Conservation (phyloP, 1,140 invertebrate genomes). For the Macrocentrus cingulum region DNA sequence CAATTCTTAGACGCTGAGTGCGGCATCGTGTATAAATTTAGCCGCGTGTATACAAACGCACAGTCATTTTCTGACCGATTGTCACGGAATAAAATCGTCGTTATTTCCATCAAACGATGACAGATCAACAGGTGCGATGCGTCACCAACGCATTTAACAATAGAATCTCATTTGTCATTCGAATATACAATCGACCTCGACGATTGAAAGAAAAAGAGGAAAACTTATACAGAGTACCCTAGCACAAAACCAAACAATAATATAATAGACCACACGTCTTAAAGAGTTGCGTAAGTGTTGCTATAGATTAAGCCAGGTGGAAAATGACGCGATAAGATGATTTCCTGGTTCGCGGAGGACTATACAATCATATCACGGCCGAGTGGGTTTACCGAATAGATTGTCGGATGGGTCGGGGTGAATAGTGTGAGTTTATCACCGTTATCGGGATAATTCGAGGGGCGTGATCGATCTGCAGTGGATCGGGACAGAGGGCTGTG, state of each 20-base stretch:
- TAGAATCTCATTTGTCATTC: conserved; percentile 20
- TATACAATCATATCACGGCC: too few species aligned
- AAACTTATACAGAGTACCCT: background rate
- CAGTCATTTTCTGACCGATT: background rate
- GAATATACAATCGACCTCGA: background rate
- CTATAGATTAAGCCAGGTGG: too few species aligned
- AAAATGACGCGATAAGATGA: too few species aligned
- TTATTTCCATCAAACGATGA: background rate
- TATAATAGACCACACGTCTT: too few species aligned
- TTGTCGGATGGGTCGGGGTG: background rate
- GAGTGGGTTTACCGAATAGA: background rate
- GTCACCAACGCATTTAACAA: conserved; percentile 9
- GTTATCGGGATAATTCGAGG: conserved; percentile 17
- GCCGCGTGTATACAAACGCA: background rate
- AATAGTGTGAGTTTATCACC: background rate
- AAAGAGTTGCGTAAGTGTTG: too few species aligned
- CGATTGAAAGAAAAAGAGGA: background rate
- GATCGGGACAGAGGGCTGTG: background rate
- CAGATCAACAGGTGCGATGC: conserved; percentile 8
- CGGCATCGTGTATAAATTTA: too few species aligned
- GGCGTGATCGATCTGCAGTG: conserved; percentile 9
- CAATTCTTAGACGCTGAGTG: too few species aligned
- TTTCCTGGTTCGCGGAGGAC: too few species aligned
- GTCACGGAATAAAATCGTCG: background rate
- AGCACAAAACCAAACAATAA: background rate